Evolutionary conservation across 2,888 invertebrate species (phyloP), one percentile per base, ranked within the genome.

Genomic region (Mythimna impura): DNA sequence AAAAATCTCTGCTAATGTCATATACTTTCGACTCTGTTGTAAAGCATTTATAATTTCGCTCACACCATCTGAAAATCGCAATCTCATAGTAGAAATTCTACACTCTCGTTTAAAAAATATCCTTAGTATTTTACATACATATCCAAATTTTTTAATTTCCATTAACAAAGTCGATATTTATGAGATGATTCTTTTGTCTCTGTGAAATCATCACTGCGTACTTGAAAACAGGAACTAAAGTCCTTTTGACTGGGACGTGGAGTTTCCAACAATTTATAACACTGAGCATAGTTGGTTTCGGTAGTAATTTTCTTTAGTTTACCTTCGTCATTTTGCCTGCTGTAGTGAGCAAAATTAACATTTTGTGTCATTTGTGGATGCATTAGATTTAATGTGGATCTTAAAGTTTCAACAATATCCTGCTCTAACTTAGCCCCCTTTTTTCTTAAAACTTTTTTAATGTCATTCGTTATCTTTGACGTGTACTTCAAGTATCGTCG

Each of bases 401-500:
- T 92, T 66, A 96, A 86, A 22, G 79, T 78, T 73, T 94, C 92
- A 73, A 91, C 54, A 20, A 90, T 91, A 34, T 91, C 89, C 68
- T 78, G 76, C 50, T 92, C 89, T 81, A 95, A 80, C 61, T 86
- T 81, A 1, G 89, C 71, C 1, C 88, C 81, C 79, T 88, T 90
- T 80, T 91, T 93, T 86, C 90, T 91, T 55, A 95, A 78, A 30
- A 94, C 84, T 86, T 91, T 93, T 81, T 92, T 94, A 36, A 95
- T 89, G 63, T 95, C 95, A 69, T 91, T 92, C 12, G 89, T 90
- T 66, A 95, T 91, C 91, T 92, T 95, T 8, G 95, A 92, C 78
- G 89, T 95, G 40, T 89, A 94, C 81, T 92, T 95, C 58, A 96
- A 84, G 78, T 96, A 96, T 72, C 93, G 89, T 72, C 92, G 89